These are phyloP conservation scores for Melanocharis versteri DNA, from an alignment of 2,113 vertebrate genomes.

Conservation along the genomic window DNA sequence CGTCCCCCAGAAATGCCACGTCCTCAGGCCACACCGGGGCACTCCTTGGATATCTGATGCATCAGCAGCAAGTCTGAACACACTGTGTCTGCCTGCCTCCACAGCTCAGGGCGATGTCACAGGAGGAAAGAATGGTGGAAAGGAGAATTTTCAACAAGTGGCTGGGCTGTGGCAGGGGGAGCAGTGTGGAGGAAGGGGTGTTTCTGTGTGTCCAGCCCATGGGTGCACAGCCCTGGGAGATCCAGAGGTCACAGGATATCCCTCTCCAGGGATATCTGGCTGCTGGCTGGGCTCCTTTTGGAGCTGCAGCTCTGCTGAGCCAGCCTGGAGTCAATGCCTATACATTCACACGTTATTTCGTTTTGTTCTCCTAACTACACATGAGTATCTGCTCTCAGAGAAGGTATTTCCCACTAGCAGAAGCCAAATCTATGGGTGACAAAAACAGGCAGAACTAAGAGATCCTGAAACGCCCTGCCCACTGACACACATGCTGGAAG, in stretches of 20 bases:
- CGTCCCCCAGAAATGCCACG: rapidly evolving
- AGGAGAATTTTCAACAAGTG: rapidly evolving
- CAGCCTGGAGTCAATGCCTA: background rate
- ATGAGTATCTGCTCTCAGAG: background rate
- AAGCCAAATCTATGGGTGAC: background rate
- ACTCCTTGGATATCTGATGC: background rate
- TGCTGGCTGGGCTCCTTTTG: background rate
- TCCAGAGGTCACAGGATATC: background rate
- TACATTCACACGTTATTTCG: background rate
- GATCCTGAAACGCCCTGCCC: background rate
- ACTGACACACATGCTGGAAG: rapidly evolving
- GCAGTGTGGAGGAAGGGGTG: background rate
- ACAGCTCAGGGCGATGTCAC: background rate
- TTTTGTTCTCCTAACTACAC: background rate
- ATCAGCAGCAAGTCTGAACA: rapidly evolving
- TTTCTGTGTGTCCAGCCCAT: background rate
- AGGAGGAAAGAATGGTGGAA: rapidly evolving
- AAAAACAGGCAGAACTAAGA: background rate
- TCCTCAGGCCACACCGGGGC: background rate
- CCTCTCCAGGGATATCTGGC: background rate
- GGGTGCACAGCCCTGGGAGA: rapidly evolving
- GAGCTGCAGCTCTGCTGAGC: background rate
- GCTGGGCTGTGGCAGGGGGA: background rate
- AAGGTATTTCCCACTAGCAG: background rate
- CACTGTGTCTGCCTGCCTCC: background rate